phyloP scores from a whole-genome alignment of 2,888 invertebrate genomes.

The Dynastes tityus region DNA sequence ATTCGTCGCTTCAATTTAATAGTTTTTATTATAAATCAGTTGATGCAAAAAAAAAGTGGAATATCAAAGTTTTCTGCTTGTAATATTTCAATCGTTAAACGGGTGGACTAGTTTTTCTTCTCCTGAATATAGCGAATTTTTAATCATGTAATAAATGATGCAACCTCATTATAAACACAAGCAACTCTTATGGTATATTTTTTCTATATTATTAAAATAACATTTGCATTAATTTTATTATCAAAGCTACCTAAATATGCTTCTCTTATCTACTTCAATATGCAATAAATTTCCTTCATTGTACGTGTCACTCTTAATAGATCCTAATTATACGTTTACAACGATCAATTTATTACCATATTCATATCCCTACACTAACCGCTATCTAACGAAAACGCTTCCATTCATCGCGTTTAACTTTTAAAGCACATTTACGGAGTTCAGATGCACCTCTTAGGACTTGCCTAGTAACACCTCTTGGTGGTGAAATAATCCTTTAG shows the following conservation, averaged over 20 bases:
- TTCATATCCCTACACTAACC: not conserved
- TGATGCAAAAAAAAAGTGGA: not conserved
- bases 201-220: conserved; percentile 16
- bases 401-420: not conserved
- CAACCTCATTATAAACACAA: conserved; percentile 13
- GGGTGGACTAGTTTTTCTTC: not conserved
- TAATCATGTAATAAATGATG: conserved; percentile 12
- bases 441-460: not conserved
- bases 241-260: conserved; percentile 2
- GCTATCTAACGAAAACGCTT: not conserved
- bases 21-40: not conserved
- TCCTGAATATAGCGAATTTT: not conserved
- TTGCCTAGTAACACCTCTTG: conserved; percentile 8
- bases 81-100: conserved; percentile 8
- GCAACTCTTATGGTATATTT: not conserved
- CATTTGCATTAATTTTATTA: conserved; percentile 40
- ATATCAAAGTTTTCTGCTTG: not conserved
- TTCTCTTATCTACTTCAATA: conserved; percentile 14
- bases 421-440: not conserved
- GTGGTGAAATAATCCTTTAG: conserved; percentile 19
- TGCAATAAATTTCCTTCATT: conserved; percentile 36
- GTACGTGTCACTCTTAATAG: conserved; percentile 39
- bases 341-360: conserved; percentile 35
- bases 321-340: conserved; percentile 42
- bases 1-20: not conserved